These are phyloP conservation scores for Diaperis boleti DNA, from an alignment of 2,888 invertebrate species.

Conservation along the genomic window DNA sequence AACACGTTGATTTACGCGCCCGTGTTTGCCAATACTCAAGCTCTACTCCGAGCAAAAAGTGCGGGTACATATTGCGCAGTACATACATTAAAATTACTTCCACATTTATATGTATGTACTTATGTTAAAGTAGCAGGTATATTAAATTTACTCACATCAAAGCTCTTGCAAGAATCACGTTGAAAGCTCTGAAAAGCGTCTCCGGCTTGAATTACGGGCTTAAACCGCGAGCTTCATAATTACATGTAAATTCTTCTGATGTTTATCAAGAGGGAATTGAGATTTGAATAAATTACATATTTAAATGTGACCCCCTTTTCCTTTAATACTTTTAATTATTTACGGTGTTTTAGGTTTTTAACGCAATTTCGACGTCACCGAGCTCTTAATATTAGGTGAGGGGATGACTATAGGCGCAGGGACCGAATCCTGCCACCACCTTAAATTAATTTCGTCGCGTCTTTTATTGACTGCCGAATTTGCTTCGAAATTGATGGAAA, in stretches of 20 bases:
- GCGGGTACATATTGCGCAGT: slow-evolving; percentile 19
- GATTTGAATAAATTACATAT: slow-evolving; percentile 61
- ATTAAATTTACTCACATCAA: slow-evolving; percentile 62
- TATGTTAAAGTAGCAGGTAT: slow-evolving; percentile 57
- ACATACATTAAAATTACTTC: slow-evolving; percentile 47
- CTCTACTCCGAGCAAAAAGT: neutral
- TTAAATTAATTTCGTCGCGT: slow-evolving; percentile 40
- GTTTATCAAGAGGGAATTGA: slow-evolving; percentile 60
- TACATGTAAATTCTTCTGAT: slow-evolving; percentile 64
- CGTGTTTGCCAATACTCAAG: neutral
- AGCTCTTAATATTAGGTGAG: slow-evolving; percentile 14
- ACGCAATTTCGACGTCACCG: slow-evolving; percentile 43
- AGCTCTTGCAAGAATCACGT: slow-evolving; percentile 59
- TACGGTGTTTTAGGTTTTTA: slow-evolving; percentile 49
- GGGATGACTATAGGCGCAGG: slow-evolving; percentile 3
- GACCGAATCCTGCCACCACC: slow-evolving; percentile 18
- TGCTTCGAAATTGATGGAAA: slow-evolving; percentile 36
- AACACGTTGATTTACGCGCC: slow-evolving; percentile 49
- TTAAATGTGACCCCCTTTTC: slow-evolving; percentile 54
- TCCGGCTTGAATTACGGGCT: slow-evolving; percentile 58
- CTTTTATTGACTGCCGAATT: slow-evolving; percentile 41
- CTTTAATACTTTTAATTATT: slow-evolving; percentile 53
- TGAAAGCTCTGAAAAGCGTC: slow-evolving; percentile 60
- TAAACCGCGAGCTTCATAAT: slow-evolving; percentile 62
- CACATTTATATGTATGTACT: slow-evolving; percentile 52